These are phyloP conservation scores for Irena cyanogastra DNA, from an alignment of 2,113 vertebrate genomes.

Conservation along the genomic window DNA sequence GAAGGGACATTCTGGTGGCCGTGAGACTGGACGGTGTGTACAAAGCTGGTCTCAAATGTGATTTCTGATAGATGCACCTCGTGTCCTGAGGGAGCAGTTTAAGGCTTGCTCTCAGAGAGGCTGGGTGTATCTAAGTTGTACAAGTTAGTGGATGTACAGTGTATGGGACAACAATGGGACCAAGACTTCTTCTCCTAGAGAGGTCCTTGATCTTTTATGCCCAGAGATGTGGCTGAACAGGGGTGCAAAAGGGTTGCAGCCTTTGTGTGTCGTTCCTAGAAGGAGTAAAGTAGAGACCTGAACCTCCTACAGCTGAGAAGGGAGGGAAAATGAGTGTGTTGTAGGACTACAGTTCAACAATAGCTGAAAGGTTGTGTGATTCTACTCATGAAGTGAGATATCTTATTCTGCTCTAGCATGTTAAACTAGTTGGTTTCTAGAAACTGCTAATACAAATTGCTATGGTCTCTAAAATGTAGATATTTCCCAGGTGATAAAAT, in stretches of 20 bases:
- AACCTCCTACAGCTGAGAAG: neutral
- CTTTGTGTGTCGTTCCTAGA: neutral
- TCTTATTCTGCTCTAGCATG: neutral
- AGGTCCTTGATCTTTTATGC: neutral
- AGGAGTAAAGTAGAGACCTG: neutral
- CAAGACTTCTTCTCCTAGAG: neutral
- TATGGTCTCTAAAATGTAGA: neutral
- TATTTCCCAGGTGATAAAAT: neutral
- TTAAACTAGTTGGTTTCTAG: neutral
- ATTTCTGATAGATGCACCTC: rapidly evolving
- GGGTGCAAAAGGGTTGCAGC: neutral
- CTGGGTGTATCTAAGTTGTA: rapidly evolving
- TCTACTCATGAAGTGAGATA: neutral
- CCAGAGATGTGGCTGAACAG: neutral
- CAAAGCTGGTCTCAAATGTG: neutral
- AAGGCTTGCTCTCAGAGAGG: neutral
- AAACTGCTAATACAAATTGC: neutral
- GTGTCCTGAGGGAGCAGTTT: neutral
- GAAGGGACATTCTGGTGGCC: neutral
- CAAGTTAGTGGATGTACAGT: neutral
- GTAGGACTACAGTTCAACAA: neutral
- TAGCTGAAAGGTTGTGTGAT: neutral
- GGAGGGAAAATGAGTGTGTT: neutral
- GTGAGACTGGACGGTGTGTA: neutral
- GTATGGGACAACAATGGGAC: neutral